Base-by-base conservation (phyloP, 37 sponge, comb jelly and placozoan genomes). In the Beroe ovata region DNA sequence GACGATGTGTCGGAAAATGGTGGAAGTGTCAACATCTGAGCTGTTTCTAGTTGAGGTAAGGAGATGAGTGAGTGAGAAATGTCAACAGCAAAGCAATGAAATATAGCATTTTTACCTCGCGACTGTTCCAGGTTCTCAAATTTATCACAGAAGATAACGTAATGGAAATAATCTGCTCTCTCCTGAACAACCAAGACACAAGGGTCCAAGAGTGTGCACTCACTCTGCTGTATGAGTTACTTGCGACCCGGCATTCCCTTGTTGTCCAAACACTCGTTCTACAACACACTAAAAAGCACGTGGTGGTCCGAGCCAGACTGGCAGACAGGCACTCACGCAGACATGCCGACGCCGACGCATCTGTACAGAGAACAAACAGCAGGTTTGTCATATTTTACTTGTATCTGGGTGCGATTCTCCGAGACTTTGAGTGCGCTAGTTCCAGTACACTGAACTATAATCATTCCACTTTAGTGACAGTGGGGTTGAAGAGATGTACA, bases 11-110 rank as follows among this genome's bases (percentile, higher is more conserved):
- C 41, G n/a, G 54, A 77, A 40, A 40, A 77, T 77, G 84, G 19
- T 77, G 28, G 28, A 8, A 11, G 54, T 77, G 26, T 33, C 38
- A 11, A 77, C 84, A 1, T 77, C 84, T n/a, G 84, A 77, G 28
- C 84, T 77, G n/a, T 54, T 77, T 40, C 38, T 77, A 11, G 84
- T 77, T 1, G 84, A 77, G 84, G 84, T 77, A 42, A 21, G 84
- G 38, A 11, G 20, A 47, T 11, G 6, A 47, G 54, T 47, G 11
- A 16, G 54, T 16, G 11, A 47, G 11, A 11, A 47, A 47, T 16
- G 54, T 47, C 54, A 47, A 47, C 11, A 11, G 54, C 54, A 6
- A 47, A 47, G 54, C 11, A 11, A 16, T 16, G 54, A 47, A 47
- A 47, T 47, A 16, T 47, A 11, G 54, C 54, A 16, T 16, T 11